These are phyloP conservation scores for Irena cyanogastra DNA, from an alignment of 2,113 vertebrate species.

Conservation along the genomic window DNA sequence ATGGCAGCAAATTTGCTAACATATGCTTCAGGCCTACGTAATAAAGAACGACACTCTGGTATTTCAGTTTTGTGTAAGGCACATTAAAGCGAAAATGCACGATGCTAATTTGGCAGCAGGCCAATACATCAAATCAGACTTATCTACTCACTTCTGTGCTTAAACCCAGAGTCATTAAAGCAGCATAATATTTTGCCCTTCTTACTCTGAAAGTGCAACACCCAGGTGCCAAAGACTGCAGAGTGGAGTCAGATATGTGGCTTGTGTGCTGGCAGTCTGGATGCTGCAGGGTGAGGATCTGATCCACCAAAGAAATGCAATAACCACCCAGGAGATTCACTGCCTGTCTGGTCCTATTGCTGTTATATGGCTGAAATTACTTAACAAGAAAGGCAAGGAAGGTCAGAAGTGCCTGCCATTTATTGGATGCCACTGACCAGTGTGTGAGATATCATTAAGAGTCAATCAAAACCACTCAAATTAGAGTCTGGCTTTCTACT, in stretches of 20 bases:
- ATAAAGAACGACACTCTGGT: background rate
- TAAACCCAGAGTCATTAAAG: background rate
- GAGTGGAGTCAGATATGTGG: background rate
- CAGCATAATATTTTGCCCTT: background rate
- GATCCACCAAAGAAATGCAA: background rate
- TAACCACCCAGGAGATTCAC: slow-evolving; percentile 24
- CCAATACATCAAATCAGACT: background rate
- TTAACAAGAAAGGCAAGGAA: slow-evolving; percentile 12
- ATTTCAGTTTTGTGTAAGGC: background rate
- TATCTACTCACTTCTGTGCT: background rate
- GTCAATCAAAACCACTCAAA: slow-evolving; percentile 5
- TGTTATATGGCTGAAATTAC: background rate
- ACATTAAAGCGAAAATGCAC: background rate
- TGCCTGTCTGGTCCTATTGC: background rate
- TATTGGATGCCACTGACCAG: slow-evolving; percentile 7
- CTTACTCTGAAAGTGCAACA: background rate
- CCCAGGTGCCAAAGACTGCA: background rate
- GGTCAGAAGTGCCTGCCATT: background rate
- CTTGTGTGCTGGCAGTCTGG: background rate
- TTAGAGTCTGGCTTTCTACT: slow-evolving; percentile 4
- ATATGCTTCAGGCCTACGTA: background rate
- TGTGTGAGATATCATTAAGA: background rate
- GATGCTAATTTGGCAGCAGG: background rate
- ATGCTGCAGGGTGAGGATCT: background rate
- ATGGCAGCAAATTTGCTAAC: background rate